phyloP scores from a whole-genome alignment of 2,113 vertebrate genomes.

The Dermatemys mawii region DNA sequence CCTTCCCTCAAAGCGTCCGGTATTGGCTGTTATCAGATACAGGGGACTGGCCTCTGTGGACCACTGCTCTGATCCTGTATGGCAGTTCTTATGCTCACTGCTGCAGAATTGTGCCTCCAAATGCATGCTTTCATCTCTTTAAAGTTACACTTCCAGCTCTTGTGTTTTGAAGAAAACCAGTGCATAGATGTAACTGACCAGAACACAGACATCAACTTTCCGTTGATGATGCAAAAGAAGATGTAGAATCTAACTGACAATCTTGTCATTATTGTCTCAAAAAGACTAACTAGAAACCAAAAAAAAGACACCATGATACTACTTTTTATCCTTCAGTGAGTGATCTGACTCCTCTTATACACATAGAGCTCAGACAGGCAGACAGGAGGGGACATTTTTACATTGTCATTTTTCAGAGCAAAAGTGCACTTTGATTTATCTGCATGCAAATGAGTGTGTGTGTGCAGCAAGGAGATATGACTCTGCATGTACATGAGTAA shows the following conservation, averaged over 20 bases:
- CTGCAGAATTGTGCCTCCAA: background rate
- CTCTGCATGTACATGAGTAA: accelerated
- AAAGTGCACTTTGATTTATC: conserved; percentile 21
- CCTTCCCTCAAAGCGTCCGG: accelerated
- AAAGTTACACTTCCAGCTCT: background rate
- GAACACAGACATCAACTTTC: background rate
- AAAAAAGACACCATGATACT: background rate
- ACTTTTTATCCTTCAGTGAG: background rate
- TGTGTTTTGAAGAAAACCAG: background rate
- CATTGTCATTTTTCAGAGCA: background rate
- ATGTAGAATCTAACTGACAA: background rate
- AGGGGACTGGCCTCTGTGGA: background rate
- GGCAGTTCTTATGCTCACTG: background rate
- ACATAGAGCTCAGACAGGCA: background rate
- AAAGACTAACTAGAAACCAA: background rate
- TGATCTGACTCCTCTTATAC: background rate
- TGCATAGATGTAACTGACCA: background rate
- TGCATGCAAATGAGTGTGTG: background rate
- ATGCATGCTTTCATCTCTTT: background rate
- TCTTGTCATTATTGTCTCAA: background rate
- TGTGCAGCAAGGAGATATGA: background rate
- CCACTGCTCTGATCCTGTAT: accelerated
- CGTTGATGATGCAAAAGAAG: background rate
- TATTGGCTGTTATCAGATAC: background rate
- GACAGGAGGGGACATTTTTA: background rate